Evolutionary conservation across 2,113 vertebrate species (phyloP).

Genomic region (Hoplias malabaricus): DNA sequence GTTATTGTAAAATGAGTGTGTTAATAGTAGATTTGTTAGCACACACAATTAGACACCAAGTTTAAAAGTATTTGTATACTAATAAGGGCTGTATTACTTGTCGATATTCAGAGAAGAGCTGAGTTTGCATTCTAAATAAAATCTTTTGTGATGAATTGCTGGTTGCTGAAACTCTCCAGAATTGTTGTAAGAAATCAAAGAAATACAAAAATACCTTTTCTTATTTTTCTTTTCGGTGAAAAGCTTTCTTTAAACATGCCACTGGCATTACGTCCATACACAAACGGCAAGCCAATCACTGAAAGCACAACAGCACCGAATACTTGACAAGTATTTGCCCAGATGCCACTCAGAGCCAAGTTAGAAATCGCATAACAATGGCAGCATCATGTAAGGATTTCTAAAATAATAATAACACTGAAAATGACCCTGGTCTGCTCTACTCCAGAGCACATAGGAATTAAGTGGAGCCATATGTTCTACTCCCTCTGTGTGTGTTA

Average conservation of each 20-base stretch:
- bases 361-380: not conserved
- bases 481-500: no score
- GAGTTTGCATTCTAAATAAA: not conserved
- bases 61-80: slow-evolving; percentile 60
- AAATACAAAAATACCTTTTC: not conserved
- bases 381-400: not conserved
- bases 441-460: no score
- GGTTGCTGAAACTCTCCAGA: not conserved
- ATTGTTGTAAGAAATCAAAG: not conserved
- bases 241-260: not conserved
- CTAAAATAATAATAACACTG: not conserved
- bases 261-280: not conserved
- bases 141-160: not conserved
- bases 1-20: slow-evolving; percentile 64
- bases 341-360: not conserved
- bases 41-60: slow-evolving; percentile 10
- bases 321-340: not conserved
- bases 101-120: not conserved
- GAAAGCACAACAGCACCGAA: not conserved
- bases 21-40: not conserved
- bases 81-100: not conserved
- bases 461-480: no score
- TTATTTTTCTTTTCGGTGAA: not conserved
- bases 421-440: no score
- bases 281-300: not conserved